phyloP scores from a whole-genome alignment of 2,888 invertebrate genomes.

The Melanophora roralis region DNA sequence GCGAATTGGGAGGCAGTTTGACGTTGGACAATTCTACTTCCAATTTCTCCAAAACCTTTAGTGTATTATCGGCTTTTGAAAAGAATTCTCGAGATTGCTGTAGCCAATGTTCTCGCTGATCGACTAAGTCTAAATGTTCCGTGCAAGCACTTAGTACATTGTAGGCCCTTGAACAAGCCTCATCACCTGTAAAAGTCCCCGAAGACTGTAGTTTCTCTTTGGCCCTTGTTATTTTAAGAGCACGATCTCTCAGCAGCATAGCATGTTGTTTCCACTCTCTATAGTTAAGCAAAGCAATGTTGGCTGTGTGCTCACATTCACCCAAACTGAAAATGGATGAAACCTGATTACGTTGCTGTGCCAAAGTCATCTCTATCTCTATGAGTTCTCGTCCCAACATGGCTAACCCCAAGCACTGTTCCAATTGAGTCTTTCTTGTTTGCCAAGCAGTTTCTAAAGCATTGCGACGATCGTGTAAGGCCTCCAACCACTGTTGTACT shows the following conservation, averaged over 20 bases:
- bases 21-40: conserved; percentile 84
- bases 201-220: conserved; percentile 86
- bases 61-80: conserved; percentile 83
- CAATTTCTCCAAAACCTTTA: conserved; percentile 84
- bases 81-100: conserved; percentile 85
- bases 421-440: conserved; percentile 84
- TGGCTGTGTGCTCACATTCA: conserved; percentile 84
- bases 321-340: conserved; percentile 80
- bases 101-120: conserved; percentile 83
- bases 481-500: conserved; percentile 86
- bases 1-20: conserved; percentile 82
- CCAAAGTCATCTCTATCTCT: conserved; percentile 81
- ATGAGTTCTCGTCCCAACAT: conserved; percentile 85
- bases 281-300: conserved; percentile 83
- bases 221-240: conserved; percentile 86
- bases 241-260: conserved; percentile 85
- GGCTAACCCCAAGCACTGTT: conserved; percentile 86
- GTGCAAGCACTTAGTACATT: conserved; percentile 82
- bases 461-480: conserved; percentile 85
- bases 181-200: conserved; percentile 84
- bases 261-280: conserved; percentile 84
- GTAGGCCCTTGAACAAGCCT: conserved; percentile 83
- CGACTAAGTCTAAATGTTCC: conserved; percentile 84
- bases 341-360: conserved; percentile 79
- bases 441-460: conserved; percentile 84